Base-by-base conservation (phyloP, 2,888 invertebrate species). In the Brenthis daphne region DNA sequence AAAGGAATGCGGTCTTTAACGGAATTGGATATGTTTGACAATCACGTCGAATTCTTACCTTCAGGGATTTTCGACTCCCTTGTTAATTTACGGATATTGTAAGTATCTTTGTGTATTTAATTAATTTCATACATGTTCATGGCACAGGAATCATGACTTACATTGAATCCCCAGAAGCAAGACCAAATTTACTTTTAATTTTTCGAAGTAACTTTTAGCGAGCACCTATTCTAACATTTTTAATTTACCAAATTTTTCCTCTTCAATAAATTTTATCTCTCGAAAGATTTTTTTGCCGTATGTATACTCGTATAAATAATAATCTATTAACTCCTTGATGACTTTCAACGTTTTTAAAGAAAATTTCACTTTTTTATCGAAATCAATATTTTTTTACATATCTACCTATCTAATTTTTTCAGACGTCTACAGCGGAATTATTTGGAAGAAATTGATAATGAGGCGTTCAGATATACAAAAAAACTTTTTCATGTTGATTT, bases 21-120 rank as follows among this genome's bases (percentile, higher is more conserved):
- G 61, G 95, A 96, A 78, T 82, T 96, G 64, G 95, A 97, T 82
- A 92, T 97, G 79, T 96, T 96, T 74, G 95, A 95, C 79, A 97
- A 97, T 83, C 94, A 94, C 67, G 92, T 97, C 29, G 95, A 95
- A 76, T 94, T 94, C 79, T 82, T 97, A 37, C 95, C 96, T 0
- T 89, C 93, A 3, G 93, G 93, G 2, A 90, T 96, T 71, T 96
- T 96, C 78, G 93, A 94, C 75, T 93, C 94, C 12, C 86, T 96
- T 63, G 90, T 93, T 75, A 95, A 94, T 77, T 85, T 96, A 53
- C 92, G 93, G 75, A 95, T 95, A 81, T 81, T 96, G 95, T 95
- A 87, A 94, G 95, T 94, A 77, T 51, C 57, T 6, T 53, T 63
- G 29, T 48, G 43, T 20, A 14, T 57, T 20, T 64, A 20, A 37